Conservation (phyloP, 2,113 vertebrate species). For the Dicrurus megarhynchus region DNA sequence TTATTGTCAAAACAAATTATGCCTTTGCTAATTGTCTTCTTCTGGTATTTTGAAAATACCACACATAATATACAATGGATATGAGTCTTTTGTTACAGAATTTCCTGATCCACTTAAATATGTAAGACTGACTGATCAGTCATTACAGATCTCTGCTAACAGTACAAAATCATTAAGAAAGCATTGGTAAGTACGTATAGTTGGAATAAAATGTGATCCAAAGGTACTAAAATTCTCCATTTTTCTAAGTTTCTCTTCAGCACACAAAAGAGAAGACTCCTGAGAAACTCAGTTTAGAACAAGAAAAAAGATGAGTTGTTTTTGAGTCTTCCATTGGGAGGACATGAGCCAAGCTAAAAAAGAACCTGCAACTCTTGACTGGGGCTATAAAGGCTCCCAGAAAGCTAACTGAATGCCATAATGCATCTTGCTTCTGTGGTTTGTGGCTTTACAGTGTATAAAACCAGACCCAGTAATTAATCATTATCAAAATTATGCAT, state of each 20-base stretch:
- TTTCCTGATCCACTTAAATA: not conserved
- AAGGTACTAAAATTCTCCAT: not conserved
- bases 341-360: not conserved
- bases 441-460: not conserved
- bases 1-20: not conserved
- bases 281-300: not conserved
- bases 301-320: not conserved
- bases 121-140: not conserved
- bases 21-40: not conserved
- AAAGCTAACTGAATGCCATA: not conserved
- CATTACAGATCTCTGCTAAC: not conserved
- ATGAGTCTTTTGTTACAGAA: not conserved
- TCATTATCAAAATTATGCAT: not conserved
- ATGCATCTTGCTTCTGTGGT: not conserved
- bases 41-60: not conserved
- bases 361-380: not conserved
- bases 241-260: not conserved
- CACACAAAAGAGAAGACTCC: not conserved
- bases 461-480: not conserved
- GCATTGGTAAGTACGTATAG: not conserved
- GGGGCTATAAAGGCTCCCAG: not conserved
- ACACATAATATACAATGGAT: not conserved
- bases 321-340: not conserved
- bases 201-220: not conserved
- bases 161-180: not conserved